A percentile compares a stretch with the other conserved stretches of the same genome.
These are phyloP conservation scores for Enoplosus armatus DNA, from an alignment of 2,797 vertebrate species.

Conservation along the genomic window DNA sequence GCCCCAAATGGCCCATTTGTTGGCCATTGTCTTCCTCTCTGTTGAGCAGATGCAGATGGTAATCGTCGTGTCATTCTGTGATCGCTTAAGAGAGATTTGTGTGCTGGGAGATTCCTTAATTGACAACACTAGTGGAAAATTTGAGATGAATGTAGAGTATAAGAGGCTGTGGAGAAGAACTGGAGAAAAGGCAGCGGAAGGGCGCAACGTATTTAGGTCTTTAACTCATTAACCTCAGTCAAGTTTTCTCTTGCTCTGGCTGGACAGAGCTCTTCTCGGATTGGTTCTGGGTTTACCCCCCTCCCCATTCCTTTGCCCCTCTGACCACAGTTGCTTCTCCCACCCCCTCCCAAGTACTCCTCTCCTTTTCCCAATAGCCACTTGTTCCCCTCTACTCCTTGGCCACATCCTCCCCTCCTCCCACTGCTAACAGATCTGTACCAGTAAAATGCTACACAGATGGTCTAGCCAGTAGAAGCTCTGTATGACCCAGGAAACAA, in stretches of 20 bases:
- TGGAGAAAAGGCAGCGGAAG: neutral
- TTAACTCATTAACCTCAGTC: slow-evolving; percentile 8
- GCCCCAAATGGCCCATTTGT: slow-evolving; percentile 25
- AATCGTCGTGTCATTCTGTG: neutral
- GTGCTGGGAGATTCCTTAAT: neutral
- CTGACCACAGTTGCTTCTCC: slow-evolving; percentile 42
- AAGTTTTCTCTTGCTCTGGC: neutral
- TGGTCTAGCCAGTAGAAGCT: slow-evolving; percentile 51
- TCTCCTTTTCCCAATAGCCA: slow-evolving; percentile 26
- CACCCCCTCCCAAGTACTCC: slow-evolving; percentile 29
- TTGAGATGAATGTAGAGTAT: neutral
- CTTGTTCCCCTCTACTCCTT: slow-evolving; percentile 35
- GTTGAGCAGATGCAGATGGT: slow-evolving; percentile 38
- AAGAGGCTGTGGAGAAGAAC: slow-evolving; percentile 4
- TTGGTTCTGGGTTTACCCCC: slow-evolving; percentile 3
- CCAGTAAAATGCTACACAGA: slow-evolving; percentile 66
- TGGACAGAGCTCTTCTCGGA: slow-evolving; percentile 5
- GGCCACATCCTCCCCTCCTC: slow-evolving; percentile 22
- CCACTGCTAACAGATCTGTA: slow-evolving; percentile 40
- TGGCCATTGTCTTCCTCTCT: slow-evolving; percentile 7
- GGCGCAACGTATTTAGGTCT: neutral
- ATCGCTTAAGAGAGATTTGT: slow-evolving; percentile 15
- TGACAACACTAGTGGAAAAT: slow-evolving; percentile 9
- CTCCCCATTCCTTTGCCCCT: slow-evolving; percentile 30
- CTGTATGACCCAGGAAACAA: slow-evolving; percentile 53